A percentile compares a stretch with the other conserved stretches of the same genome.
Evolutionary conservation across 2,113 vertebrate genomes (phyloP).

Genomic region (Caloenas nicobarica): DNA sequence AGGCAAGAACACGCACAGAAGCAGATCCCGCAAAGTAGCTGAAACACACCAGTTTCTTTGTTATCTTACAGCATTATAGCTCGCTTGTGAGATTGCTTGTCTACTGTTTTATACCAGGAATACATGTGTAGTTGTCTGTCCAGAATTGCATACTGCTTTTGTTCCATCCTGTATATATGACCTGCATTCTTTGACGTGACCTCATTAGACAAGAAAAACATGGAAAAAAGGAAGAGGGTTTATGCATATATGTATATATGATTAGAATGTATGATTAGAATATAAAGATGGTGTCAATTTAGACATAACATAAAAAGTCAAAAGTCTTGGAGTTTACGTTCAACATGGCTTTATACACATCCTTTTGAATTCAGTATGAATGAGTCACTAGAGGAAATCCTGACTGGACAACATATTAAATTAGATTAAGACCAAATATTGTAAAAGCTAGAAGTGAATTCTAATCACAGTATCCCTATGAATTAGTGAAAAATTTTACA

Average conservation of each 20-base stretch:
- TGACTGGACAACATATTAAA: constrained; percentile 29
- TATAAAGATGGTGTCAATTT: not conserved
- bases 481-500: not conserved
- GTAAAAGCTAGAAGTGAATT: not conserved
- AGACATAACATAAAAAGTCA: not conserved
- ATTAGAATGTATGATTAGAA: not conserved
- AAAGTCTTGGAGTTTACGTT: not conserved
- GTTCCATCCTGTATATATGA: not conserved
- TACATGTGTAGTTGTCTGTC: not conserved
- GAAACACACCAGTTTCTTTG: fast-evolving
- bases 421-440: constrained; percentile 43
- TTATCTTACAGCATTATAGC: not conserved
- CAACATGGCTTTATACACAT: not conserved
- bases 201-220: not conserved
- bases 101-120: not conserved
- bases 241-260: not conserved
- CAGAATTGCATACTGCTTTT: not conserved
- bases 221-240: not conserved
- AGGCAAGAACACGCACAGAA: not conserved
- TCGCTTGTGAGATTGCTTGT: not conserved
- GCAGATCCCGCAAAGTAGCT: not conserved
- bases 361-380: constrained; percentile 50
- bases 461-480: not conserved
- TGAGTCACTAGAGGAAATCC: constrained; percentile 57
- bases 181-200: not conserved